Evolutionary conservation across 2,113 vertebrate genomes (phyloP).

Genomic region (Diphyllodes magnificus): DNA sequence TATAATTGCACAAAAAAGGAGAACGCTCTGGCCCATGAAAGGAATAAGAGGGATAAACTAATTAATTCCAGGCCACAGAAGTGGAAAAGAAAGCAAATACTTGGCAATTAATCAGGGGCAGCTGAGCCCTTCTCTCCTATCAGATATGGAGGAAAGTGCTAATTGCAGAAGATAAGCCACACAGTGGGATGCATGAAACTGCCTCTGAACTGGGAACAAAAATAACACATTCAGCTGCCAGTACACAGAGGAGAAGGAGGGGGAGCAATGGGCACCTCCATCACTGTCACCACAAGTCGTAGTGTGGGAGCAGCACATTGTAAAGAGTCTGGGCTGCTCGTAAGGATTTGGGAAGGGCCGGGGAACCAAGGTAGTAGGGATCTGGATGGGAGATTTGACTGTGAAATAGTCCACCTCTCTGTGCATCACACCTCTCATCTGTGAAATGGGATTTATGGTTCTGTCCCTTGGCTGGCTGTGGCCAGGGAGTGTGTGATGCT

Average conservation of each 20-base stretch:
- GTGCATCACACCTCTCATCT: not conserved
- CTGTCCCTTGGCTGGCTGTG: not conserved
- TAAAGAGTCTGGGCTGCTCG: not conserved
- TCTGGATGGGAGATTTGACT: not conserved
- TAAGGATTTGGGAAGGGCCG: not conserved
- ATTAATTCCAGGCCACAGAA: conserved; percentile 54
- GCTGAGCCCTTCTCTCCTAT: conserved; percentile 18
- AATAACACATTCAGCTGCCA: not conserved
- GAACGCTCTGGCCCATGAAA: conserved; percentile 21
- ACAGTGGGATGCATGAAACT: not conserved
- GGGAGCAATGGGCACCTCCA: not conserved
- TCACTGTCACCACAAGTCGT: rapidly evolving
- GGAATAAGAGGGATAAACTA: conserved; percentile 50
- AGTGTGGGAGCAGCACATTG: rapidly evolving
- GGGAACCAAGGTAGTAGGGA: not conserved
- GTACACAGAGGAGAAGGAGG: not conserved
- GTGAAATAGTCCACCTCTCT: not conserved
- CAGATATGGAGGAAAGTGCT: conserved; percentile 24
- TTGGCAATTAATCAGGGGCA: conserved; percentile 45
- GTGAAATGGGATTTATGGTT: not conserved
- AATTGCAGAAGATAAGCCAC: conserved; percentile 59
- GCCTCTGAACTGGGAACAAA: conserved; percentile 11
- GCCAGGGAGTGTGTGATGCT: not conserved
- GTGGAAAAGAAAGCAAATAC: conserved; percentile 57
- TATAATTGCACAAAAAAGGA: conserved; percentile 39